Percentiles rank a stretch among this genome's conserved stretches.
These are phyloP conservation scores for Amblyjoppa fuscipennis DNA, from an alignment of 2,888 invertebrate species.

Conservation along the genomic window DNA sequence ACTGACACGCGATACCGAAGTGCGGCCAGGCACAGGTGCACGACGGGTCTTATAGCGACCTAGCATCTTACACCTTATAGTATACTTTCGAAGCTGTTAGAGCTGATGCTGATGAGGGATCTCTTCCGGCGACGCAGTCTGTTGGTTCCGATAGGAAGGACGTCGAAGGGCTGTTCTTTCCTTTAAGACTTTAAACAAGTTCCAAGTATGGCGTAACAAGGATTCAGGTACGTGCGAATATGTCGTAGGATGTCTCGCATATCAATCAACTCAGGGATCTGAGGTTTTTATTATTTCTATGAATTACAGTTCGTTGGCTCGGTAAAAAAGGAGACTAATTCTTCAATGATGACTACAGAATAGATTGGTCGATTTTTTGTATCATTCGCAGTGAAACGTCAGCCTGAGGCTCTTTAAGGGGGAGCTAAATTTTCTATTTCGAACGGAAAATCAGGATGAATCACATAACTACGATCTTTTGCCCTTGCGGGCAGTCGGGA, in stretches of 20 bases:
- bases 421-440: background rate
- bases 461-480: too few relatives aligned
- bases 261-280: background rate
- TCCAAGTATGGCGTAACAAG: background rate
- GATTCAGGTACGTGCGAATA: background rate
- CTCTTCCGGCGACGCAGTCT: conserved; percentile 12
- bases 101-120: conserved; percentile 62
- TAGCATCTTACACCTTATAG: conserved; percentile 52
- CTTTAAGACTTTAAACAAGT: conserved; percentile 50
- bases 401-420: background rate
- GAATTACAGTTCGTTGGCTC: background rate
- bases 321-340: too few relatives aligned
- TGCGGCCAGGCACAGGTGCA: conserved; percentile 45
- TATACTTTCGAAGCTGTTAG: conserved; percentile 63
- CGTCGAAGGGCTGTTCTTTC: conserved; percentile 49
- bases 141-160: conserved; percentile 4
- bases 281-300: background rate
- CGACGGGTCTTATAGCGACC: conserved; percentile 43
- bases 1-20: conserved; percentile 81
- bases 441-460: background rate
- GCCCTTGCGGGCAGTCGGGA: too few relatives aligned
- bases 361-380: too few relatives aligned
- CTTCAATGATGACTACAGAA: too few relatives aligned
- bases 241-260: background rate
- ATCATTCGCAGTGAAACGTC: too few relatives aligned